phyloP scores from a whole-genome alignment of 2,888 invertebrate genomes.

The Caenorhabditis becei region DNA sequence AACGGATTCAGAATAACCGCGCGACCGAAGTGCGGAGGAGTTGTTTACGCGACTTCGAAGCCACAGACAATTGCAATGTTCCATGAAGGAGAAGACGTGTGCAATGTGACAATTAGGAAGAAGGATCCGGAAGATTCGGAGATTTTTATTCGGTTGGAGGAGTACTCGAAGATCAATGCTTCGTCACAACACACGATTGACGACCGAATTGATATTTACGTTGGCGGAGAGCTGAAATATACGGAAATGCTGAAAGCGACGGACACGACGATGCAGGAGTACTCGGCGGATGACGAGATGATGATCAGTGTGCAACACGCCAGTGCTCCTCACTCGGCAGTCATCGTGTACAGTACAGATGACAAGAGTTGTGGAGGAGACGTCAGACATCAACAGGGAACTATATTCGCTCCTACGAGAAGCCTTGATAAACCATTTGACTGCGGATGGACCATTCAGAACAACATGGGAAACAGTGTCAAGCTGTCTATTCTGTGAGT shows the following conservation, averaged over 20 bases:
- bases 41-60: slow-evolving; percentile 65
- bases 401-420: slow-evolving; percentile 23
- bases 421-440: slow-evolving; percentile 41
- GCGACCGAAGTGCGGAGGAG: slow-evolving; percentile 74
- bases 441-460: slow-evolving; percentile 47
- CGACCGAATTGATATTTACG: slow-evolving; percentile 45
- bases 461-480: slow-evolving; percentile 47
- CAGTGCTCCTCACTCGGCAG: slow-evolving; percentile 39
- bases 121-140: slow-evolving; percentile 54
- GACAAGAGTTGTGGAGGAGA: slow-evolving; percentile 58
- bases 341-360: slow-evolving; percentile 49
- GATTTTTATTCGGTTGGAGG: slow-evolving; percentile 40
- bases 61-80: slow-evolving; percentile 33
- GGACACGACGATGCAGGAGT: slow-evolving; percentile 50
- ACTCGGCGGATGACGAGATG: slow-evolving; percentile 32
- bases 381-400: slow-evolving; percentile 48
- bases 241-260: slow-evolving; percentile 44
- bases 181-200: slow-evolving; percentile 35
- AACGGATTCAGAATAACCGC: slow-evolving; percentile 74
- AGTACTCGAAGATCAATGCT: slow-evolving; percentile 31
- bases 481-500: slow-evolving; percentile 30
- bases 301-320: slow-evolving; percentile 47
- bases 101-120: slow-evolving; percentile 63
- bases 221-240: slow-evolving; percentile 41
- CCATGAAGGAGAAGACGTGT: slow-evolving; percentile 48